A percentile compares a stretch with the other conserved stretches of the same genome.
Conservation (phyloP, 2,113 vertebrate genomes). For the Archilochus colubris region DNA sequence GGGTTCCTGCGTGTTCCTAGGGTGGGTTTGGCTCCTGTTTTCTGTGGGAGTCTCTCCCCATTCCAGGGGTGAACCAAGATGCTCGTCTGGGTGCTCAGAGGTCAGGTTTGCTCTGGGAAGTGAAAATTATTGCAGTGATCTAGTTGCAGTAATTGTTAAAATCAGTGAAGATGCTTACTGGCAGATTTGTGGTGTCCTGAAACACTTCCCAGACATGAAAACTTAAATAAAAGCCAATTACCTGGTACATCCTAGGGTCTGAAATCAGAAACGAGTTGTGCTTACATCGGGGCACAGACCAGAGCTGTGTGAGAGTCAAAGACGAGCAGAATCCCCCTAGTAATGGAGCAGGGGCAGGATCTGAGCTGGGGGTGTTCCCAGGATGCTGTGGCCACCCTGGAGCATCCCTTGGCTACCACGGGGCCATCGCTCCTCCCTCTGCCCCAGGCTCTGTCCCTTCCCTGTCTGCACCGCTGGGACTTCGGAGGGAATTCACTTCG, state of each 20-base stretch:
- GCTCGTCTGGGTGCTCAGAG: fast-evolving
- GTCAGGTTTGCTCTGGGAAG: background rate
- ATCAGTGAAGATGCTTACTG: background rate
- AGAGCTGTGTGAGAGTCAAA: fast-evolving
- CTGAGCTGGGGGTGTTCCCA: too few species aligned
- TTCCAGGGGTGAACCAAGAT: background rate
- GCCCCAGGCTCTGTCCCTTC: fast-evolving
- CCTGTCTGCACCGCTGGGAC: background rate
- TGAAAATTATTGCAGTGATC: background rate
- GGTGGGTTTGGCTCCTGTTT: background rate
- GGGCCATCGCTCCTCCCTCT: background rate
- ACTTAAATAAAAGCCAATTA: background rate
- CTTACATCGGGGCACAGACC: fast-evolving
- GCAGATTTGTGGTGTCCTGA: background rate
- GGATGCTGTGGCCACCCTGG: background rate
- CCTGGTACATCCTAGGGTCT: background rate
- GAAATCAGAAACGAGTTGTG: background rate
- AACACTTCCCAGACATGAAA: background rate
- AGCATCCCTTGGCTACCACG: fast-evolving
- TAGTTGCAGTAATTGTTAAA: background rate
- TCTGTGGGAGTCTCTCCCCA: fast-evolving
- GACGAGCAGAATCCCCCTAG: fast-evolving
- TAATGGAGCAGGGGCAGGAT: fast-evolving
- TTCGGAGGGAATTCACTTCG: background rate
- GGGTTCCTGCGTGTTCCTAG: background rate